These are phyloP conservation scores for Hylaea fasciaria DNA, from an alignment of 2,888 invertebrate genomes.

Conservation along the genomic window DNA sequence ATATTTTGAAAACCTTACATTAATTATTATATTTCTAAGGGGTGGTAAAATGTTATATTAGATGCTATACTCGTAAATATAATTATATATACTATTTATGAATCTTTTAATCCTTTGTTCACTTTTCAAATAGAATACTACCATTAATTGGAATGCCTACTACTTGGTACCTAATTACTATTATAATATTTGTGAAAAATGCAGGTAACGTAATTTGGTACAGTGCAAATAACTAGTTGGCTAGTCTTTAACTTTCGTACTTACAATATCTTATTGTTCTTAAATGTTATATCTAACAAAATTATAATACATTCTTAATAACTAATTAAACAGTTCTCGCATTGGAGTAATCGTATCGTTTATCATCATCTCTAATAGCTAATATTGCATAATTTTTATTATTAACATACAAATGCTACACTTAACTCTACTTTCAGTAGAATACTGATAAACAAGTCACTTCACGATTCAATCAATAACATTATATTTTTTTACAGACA, in stretches of 20 bases:
- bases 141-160: slow-evolving; percentile 22
- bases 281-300: not conserved
- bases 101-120: not conserved
- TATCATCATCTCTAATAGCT: slow-evolving; percentile 18
- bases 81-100: not conserved
- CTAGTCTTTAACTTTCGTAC: not conserved
- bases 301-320: slow-evolving; percentile 1
- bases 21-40: slow-evolving; percentile 4
- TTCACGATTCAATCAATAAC: slow-evolving; percentile 7
- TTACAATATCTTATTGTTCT: not conserved
- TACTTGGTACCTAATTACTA: slow-evolving; percentile 1
- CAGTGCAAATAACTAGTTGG: not conserved
- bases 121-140: not conserved
- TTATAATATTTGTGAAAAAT: not conserved
- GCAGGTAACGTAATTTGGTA: slow-evolving; percentile 7
- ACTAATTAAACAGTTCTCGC: slow-evolving; percentile 3
- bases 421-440: slow-evolving; percentile 33
- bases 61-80: slow-evolving; percentile 11
- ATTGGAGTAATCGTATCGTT: slow-evolving; percentile 26
- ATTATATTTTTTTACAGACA: slow-evolving; percentile 2
- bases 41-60: slow-evolving; percentile 18
- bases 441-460: slow-evolving; percentile 18
- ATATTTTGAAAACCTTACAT: not conserved
- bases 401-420: slow-evolving; percentile 27
- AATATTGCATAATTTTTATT: slow-evolving; percentile 35